These are phyloP conservation scores for Galbula dea DNA, from an alignment of 2,113 vertebrate species.

Conservation along the genomic window DNA sequence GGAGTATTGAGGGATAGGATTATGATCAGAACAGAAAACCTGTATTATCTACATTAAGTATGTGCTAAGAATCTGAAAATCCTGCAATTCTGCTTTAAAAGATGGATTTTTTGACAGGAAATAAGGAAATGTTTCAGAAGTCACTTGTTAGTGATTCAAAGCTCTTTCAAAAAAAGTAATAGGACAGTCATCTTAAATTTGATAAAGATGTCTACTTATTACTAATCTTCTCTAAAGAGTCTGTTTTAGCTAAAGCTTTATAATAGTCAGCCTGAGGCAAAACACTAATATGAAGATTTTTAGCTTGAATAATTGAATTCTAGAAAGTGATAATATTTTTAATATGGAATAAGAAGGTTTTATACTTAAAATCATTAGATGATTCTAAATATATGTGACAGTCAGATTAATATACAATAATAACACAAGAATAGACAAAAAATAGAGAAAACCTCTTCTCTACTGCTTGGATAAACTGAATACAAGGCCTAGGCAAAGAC, in stretches of 20 bases:
- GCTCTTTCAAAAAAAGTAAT: background rate
- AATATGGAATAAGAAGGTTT: background rate
- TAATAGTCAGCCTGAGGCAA: background rate
- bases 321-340: background rate
- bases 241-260: background rate
- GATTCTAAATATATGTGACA: background rate
- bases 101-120: background rate
- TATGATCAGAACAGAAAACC: background rate
- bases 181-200: background rate
- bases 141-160: background rate
- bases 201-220: background rate
- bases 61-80: background rate
- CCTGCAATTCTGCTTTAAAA: background rate
- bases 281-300: background rate
- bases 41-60: background rate
- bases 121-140: background rate
- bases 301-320: background rate
- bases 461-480: background rate
- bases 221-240: constrained; percentile 19
- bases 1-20: background rate
- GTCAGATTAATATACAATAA: background rate
- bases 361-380: background rate
- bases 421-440: background rate
- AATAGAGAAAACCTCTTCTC: background rate
- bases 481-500: background rate